Conservation (phyloP, 2,797 vertebrate genomes). For the Aplochiton taeniatus region DNA sequence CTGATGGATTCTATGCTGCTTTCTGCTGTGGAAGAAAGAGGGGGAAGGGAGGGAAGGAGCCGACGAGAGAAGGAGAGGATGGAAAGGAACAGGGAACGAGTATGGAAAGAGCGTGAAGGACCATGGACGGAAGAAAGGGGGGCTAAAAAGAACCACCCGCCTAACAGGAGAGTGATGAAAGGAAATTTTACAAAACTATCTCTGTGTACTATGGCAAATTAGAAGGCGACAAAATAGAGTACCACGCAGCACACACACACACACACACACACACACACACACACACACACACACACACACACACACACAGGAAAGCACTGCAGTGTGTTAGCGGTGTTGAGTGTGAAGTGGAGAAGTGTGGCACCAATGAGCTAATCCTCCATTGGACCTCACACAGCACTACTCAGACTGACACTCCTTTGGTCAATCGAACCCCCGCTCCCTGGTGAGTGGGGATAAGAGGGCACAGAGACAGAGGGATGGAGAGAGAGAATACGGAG, state of each 20-base stretch:
- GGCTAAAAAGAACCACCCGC: too few species aligned
- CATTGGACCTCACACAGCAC: conserved; percentile 26
- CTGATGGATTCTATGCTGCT: too few species aligned
- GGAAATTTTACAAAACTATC: conserved; percentile 7
- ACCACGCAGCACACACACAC: conserved; percentile 20
- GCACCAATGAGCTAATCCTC: conserved; percentile 28
- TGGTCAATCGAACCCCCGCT: too few species aligned
- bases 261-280: conserved; percentile 7
- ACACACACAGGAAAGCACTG: conserved; percentile 12
- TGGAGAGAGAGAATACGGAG: background rate
- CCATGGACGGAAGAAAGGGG: too few species aligned
- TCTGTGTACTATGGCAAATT: background rate
- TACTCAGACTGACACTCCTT: conserved; percentile 31
- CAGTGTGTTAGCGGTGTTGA: conserved; percentile 34
- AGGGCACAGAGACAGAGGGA: conserved; percentile 1
- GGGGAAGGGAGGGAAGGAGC: too few species aligned
- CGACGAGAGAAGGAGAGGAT: too few species aligned
- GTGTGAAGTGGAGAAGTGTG: conserved; percentile 28
- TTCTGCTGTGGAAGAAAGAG: too few species aligned
- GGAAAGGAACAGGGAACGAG: too few species aligned
- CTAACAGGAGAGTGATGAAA: too few species aligned
- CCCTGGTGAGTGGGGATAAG: too few species aligned
- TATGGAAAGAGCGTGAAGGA: too few species aligned
- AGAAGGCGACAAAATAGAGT: background rate
- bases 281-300: conserved; percentile 10